Evolutionary conservation across 2,113 vertebrate species (phyloP).

Genomic region (Eretmochelys imbricata): DNA sequence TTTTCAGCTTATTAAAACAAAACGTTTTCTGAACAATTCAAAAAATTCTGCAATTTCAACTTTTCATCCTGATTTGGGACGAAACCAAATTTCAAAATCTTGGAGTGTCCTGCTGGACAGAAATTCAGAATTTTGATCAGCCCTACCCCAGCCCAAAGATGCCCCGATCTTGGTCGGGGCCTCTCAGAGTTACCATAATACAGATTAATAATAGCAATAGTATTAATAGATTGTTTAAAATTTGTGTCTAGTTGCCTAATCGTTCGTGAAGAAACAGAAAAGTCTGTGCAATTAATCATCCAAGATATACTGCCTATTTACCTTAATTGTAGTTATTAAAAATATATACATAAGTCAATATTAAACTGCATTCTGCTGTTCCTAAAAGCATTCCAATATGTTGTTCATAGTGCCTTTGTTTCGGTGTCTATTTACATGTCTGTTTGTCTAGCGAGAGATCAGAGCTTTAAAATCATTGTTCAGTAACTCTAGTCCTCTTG

Average conservation of each 20-base stretch:
- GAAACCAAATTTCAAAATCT: neutral
- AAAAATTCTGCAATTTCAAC: neutral
- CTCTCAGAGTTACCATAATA: neutral
- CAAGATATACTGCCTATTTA: accelerated
- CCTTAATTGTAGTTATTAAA: neutral
- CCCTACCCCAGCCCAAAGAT: neutral
- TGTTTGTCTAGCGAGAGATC: neutral
- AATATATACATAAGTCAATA: accelerated
- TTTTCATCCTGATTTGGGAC: neutral
- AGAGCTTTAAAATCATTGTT: neutral
- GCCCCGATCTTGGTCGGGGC: neutral
- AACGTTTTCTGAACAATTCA: neutral
- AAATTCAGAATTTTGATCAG: neutral
- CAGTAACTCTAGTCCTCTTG: neutral
- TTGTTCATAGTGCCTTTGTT: accelerated
- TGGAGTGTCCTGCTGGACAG: neutral
- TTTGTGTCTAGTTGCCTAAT: neutral
- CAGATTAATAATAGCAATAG: neutral
- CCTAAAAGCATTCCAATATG: accelerated
- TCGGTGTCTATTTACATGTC: accelerated
- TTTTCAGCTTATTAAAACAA: neutral
- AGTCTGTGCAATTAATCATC: accelerated
- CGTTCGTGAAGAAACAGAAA: accelerated
- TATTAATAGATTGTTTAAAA: accelerated
- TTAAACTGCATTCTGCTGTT: accelerated